Evolutionary conservation across 1,140 invertebrate species (phyloP).

Genomic region (Chionoecetes opilio): DNA sequence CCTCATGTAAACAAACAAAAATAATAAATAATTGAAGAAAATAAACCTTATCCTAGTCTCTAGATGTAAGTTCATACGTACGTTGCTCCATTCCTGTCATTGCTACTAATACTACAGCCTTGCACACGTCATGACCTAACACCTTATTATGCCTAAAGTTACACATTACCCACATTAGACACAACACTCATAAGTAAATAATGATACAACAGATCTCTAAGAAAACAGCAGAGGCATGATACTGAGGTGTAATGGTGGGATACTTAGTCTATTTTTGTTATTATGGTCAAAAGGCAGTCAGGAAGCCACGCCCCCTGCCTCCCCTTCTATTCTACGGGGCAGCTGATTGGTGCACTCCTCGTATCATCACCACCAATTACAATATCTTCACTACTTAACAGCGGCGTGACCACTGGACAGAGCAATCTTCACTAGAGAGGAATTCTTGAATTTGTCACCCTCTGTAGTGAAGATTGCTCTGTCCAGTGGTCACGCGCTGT

Average conservation of each 20-base stretch:
- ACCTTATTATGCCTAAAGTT: slow-evolving; percentile 75
- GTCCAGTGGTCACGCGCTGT: too few relatives aligned
- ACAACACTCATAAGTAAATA: slow-evolving; percentile 77
- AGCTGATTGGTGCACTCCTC: too few relatives aligned
- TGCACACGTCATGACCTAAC: slow-evolving; percentile 68
- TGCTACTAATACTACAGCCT: slow-evolving; percentile 75
- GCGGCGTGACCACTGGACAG: too few relatives aligned
- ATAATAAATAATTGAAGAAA: slow-evolving; percentile 13
- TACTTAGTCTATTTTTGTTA: too few relatives aligned
- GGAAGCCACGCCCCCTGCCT: too few relatives aligned
- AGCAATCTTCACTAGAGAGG: too few relatives aligned
- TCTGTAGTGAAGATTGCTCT: too few relatives aligned
- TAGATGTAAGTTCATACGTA: slow-evolving; percentile 68
- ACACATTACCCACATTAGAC: slow-evolving; percentile 76
- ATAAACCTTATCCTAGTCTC: slow-evolving; percentile 68
- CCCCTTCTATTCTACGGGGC: too few relatives aligned
- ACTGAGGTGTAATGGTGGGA: slow-evolving; percentile 75
- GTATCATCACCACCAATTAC: too few relatives aligned
- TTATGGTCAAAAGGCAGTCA: too few relatives aligned
- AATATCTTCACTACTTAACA: too few relatives aligned
- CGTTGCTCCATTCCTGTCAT: slow-evolving; percentile 64
- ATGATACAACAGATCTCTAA: slow-evolving; percentile 78
- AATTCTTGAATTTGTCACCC: too few relatives aligned
- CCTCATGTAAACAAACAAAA: neutral
- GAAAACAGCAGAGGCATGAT: slow-evolving; percentile 69